Evolutionary conservation across 2,888 invertebrate species (phyloP), one percentile per base, ranked within the genome.

Genomic region (Aspidiotus rigidus): DNA sequence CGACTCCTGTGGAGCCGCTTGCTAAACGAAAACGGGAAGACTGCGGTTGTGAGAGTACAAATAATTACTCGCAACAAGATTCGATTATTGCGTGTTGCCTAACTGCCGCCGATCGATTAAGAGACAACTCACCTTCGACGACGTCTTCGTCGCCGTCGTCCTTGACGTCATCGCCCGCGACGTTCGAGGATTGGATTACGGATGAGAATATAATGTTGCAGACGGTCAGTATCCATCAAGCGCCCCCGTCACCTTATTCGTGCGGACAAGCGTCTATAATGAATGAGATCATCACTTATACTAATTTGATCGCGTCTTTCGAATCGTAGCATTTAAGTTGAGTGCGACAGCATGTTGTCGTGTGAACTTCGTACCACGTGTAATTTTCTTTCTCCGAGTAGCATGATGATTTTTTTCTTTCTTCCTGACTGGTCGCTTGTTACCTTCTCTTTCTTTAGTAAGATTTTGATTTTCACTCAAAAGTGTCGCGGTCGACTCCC

Each of bases 261-360:
- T 86, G 86, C 75, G 86, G 85, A 41, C 85, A 85, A 74, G 84
- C 85, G 61, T 85, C 85, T 75, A 82, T 86, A 80, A 81, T 83
- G 75, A 83, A 82, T 74, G 85, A 85, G 76, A 74, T 83, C 71
- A 82, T 82, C 74, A 83, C 83, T 75, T 83, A 82, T 76, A 83
- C 83, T 75, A 83, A 81, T 77, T 78, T 84, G 73, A 81, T 83
- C 71, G 81, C 83, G 13, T 83, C 83, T 49, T 76, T 84, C 73
- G 83, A 84, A 77, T 83, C 83, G 78, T 80, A 78, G 76, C 73
- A 73, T 70, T 71, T 71, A 59, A 57, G 57, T 7, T 66, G 42
- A 63, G 28, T 28, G 28, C 28, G 28, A 28, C 28, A 28, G 28
- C 28, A 28, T n/a, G n/a, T n/a, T n/a, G n/a, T n/a, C n/a, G n/a